Evolutionary conservation across 1,140 invertebrate species (phyloP).

Genomic region (Antheraea mylitta): DNA sequence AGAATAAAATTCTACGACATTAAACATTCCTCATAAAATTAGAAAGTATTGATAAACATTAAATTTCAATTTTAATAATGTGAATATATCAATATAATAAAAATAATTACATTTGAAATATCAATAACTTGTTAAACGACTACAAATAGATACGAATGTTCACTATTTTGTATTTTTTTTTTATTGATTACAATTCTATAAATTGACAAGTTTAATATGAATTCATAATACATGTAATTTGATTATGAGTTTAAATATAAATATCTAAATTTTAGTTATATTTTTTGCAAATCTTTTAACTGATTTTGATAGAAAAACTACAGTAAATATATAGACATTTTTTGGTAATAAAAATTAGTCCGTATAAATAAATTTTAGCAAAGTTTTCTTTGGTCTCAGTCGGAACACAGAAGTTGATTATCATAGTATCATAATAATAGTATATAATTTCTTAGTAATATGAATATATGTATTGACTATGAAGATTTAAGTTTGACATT

Average conservation of each 20-base stretch:
- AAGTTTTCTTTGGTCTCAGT: slow-evolving; percentile 36
- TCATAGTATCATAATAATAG: slow-evolving; percentile 12
- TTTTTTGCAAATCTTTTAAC: slow-evolving; percentile 6
- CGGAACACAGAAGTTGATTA: slow-evolving; percentile 36
- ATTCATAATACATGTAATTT: background rate
- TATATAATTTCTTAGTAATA: slow-evolving; percentile 9
- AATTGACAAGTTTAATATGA: slow-evolving; percentile 20
- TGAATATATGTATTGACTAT: slow-evolving; percentile 12
- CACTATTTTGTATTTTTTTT: slow-evolving; percentile 27
- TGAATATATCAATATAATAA: background rate
- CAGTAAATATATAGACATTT: slow-evolving; percentile 26
- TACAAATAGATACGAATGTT: slow-evolving; percentile 41
- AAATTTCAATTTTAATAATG: background rate
- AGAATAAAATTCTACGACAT: background rate
- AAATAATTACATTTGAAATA: background rate
- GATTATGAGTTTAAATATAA: slow-evolving; percentile 14
- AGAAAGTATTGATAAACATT: background rate
- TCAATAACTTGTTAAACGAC: background rate
- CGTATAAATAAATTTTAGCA: slow-evolving; percentile 12
- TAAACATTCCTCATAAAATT: background rate
- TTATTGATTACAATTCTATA: slow-evolving; percentile 33
- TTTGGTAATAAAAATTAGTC: slow-evolving; percentile 4
- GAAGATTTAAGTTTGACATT: background rate
- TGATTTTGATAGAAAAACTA: slow-evolving; percentile 28
- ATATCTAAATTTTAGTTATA: background rate